Conservation (phyloP, 1,140 invertebrate genomes). For the silkworm (Bombyx mori) region DNA sequence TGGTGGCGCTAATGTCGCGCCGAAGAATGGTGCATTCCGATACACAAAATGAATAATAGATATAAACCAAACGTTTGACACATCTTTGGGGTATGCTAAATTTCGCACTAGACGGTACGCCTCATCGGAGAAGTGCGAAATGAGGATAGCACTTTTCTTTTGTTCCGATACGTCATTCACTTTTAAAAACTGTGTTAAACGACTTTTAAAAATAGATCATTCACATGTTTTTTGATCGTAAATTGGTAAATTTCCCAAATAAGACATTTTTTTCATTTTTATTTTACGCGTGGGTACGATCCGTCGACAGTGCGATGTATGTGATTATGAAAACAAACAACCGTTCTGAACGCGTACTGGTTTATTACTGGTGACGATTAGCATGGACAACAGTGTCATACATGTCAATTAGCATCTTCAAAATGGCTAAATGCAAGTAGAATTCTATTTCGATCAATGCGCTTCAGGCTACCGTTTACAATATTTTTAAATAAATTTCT, state of each 20-base stretch:
- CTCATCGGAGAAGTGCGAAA: background rate
- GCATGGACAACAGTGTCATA: no score
- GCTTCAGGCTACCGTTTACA: background rate
- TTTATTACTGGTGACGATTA: no score
- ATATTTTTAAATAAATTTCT: background rate
- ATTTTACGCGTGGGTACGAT: no score
- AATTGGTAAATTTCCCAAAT: no score
- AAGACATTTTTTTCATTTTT: no score
- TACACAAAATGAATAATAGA: no score
- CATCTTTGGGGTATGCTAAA: background rate
- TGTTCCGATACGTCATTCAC: background rate
- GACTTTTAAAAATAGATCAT: background rate
- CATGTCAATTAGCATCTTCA: background rate
- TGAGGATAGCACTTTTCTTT: background rate
- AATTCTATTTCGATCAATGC: background rate
- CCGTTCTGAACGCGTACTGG: no score
- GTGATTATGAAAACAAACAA: no score
- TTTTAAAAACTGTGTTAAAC: background rate
- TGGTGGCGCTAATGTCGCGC: no score
- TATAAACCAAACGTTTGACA: no score
- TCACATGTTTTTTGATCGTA: background rate
- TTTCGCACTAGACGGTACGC: background rate
- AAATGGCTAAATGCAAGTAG: background rate
- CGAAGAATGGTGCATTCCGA: no score
- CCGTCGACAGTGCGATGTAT: no score